Evolutionary conservation across 2,888 invertebrate genomes (phyloP).

Genomic region (Chrysotoxum bicinctum): DNA sequence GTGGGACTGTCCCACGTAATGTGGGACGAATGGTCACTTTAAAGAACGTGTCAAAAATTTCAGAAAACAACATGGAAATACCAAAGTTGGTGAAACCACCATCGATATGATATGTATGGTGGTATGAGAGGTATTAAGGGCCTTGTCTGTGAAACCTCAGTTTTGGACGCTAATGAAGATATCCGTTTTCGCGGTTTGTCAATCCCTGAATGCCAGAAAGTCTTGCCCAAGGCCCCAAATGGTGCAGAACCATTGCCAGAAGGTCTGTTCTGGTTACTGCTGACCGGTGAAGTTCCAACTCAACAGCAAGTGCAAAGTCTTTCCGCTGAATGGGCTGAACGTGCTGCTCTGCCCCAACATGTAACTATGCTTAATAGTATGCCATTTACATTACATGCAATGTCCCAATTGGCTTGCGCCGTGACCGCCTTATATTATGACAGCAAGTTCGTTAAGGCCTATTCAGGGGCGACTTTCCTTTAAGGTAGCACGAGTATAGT

Average conservation of each 20-base stretch:
- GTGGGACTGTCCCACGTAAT: too few relatives aligned
- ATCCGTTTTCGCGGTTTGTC: constrained; percentile 95
- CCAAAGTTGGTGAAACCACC: constrained; percentile 98
- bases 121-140: constrained; percentile 97
- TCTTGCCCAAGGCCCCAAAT: constrained; percentile 90
- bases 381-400: constrained; percentile 90
- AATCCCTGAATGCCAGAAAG: constrained; percentile 95
- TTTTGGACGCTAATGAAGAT: constrained; percentile 95
- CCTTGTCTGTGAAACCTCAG: constrained; percentile 95
- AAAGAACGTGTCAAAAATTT: constrained; percentile 95
- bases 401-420: constrained; percentile 92
- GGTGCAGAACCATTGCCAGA: constrained; percentile 94
- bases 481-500: too few relatives aligned
- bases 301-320: constrained; percentile 88
- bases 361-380: constrained; percentile 91
- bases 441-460: constrained; percentile 92
- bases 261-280: constrained; percentile 95
- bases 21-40: too few relatives aligned
- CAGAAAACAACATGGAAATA: constrained; percentile 92
- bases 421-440: constrained; percentile 91
- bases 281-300: constrained; percentile 94
- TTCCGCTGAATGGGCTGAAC: constrained; percentile 90
- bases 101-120: constrained; percentile 99
- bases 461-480: too few relatives aligned
- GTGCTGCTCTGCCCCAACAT: constrained; percentile 88